A percentile compares a stretch with the other conserved stretches of the same genome.
Evolutionary conservation across 2,888 invertebrate genomes (phyloP).

Genomic region (Mesochorus sp.): DNA sequence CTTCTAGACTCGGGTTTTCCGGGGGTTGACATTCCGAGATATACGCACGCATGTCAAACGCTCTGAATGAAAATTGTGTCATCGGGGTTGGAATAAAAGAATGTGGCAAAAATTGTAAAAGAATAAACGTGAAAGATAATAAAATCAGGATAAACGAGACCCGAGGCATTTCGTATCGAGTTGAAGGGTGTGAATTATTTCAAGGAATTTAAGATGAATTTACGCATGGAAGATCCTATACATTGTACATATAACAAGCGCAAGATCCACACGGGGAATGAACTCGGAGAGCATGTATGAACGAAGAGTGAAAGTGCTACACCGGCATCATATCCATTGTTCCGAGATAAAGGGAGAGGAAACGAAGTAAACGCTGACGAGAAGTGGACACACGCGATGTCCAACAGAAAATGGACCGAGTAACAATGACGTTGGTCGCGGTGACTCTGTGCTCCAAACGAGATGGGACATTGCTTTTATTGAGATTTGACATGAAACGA

Average conservation of each 20-base stretch:
- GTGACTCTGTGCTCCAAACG: constrained; percentile 5
- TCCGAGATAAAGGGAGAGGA: constrained; percentile 65
- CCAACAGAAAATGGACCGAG: constrained; percentile 40
- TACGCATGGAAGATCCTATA: too few relatives aligned
- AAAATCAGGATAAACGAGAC: too few relatives aligned
- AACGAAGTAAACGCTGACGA: constrained; percentile 52
- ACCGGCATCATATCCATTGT: constrained; percentile 62
- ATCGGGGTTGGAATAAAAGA: too few relatives aligned
- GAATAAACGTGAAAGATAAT: too few relatives aligned
- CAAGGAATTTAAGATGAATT: too few relatives aligned
- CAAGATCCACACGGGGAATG: not conserved
- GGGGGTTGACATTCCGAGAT: not conserved
- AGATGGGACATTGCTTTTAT: not conserved
- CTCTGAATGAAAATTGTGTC: too few relatives aligned
- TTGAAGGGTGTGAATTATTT: too few relatives aligned
- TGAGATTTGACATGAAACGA: too few relatives aligned
- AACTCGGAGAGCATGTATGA: not conserved
- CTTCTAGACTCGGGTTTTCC: constrained; percentile 25
- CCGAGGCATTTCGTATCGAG: too few relatives aligned
- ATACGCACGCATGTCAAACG: not conserved
- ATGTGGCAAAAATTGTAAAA: too few relatives aligned
- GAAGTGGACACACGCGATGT: constrained; percentile 42
- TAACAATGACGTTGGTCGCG: constrained; percentile 49
- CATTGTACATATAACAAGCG: not conserved
- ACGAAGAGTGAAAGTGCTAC: constrained; percentile 32